Percentiles rank a stretch among this genome's conserved stretches.
phyloP scores from a whole-genome alignment of 92 coral and sea anemone genomes.

The Diadumene lineata region DNA sequence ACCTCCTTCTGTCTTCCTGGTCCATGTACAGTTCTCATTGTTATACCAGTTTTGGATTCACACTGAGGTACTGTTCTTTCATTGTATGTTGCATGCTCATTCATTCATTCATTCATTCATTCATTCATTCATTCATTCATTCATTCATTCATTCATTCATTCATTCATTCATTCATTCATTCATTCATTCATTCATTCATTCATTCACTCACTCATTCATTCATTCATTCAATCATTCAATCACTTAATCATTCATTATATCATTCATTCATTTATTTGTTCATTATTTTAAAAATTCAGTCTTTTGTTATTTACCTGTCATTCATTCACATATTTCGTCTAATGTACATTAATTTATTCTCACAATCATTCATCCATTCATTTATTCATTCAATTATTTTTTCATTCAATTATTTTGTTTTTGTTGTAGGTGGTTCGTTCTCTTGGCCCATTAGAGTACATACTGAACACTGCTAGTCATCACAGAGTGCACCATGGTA shows the following conservation, averaged over 20 bases:
- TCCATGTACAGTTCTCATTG: conserved; percentile 80
- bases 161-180: no score
- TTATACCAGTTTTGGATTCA: conserved; percentile 97
- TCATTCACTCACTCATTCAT: no score
- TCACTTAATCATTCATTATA: no score
- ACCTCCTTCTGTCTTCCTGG: conserved; percentile 81
- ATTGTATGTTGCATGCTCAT: no score
- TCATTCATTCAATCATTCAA: neutral
- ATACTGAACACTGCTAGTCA: conserved; percentile 90
- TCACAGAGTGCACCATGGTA: conserved; percentile 98
- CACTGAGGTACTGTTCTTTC: conserved; percentile 59
- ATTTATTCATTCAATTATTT: neutral
- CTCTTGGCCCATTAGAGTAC: conserved; percentile 93
- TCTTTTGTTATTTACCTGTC: no score
- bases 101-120: no score
- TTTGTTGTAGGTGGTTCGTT: conserved; percentile 54
- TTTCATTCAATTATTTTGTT: neutral
- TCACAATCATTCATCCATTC: neutral
- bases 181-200: no score
- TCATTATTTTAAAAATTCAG: no score
- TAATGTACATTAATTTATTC: no score
- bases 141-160: no score
- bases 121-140: no score
- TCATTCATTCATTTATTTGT: neutral
- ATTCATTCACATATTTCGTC: no score